phyloP scores from a whole-genome alignment of 2,888 invertebrate genomes.

The Chorisops tibialis region DNA sequence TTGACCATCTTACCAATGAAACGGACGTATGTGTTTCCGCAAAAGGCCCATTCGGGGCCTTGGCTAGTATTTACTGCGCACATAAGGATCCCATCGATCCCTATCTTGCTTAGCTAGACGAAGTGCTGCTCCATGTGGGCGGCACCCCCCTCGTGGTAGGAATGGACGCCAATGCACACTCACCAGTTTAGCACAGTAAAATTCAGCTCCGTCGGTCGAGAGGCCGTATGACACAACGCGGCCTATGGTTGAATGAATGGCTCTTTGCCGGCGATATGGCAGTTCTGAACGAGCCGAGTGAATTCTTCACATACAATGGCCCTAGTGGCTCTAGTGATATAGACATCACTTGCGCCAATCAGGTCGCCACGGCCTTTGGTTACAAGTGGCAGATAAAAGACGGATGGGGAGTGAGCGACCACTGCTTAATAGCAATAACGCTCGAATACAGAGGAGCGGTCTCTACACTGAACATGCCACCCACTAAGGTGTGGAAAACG shows the following conservation, averaged over 20 bases:
- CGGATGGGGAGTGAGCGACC: not conserved
- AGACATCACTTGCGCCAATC: not conserved
- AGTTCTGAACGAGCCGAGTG: not conserved
- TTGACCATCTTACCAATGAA: not conserved
- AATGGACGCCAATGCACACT: not conserved
- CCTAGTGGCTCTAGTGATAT: not conserved
- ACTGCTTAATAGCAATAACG: not conserved
- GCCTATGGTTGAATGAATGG: not conserved
- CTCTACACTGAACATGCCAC: not conserved
- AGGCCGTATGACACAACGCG: not conserved
- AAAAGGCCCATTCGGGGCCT: not conserved
- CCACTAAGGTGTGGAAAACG: too few species aligned
- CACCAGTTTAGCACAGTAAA: not conserved
- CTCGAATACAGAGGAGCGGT: not conserved
- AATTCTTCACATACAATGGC: not conserved
- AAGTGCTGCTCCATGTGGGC: not conserved
- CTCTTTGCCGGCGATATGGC: not conserved
- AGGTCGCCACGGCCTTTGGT: not conserved
- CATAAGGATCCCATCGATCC: not conserved
- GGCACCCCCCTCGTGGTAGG: not conserved
- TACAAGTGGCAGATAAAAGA: not conserved
- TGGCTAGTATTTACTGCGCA: not conserved
- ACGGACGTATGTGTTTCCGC: too few species aligned
- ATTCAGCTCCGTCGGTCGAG: not conserved
- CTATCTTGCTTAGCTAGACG: not conserved